phyloP scores from a whole-genome alignment of 2,113 vertebrate species.

The Sinocyclocheilus anophthalmus region DNA sequence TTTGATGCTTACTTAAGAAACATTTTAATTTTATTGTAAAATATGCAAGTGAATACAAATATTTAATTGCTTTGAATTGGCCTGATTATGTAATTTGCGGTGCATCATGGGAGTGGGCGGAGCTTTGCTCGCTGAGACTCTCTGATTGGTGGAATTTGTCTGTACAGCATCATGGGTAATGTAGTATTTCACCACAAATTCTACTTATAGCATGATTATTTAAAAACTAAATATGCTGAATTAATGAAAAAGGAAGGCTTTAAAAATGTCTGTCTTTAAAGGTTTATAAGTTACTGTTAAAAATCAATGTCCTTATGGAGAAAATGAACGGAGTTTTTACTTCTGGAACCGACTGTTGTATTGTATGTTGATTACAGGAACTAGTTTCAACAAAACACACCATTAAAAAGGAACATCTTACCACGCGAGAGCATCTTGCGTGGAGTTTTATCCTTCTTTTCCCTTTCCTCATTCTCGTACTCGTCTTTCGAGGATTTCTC shows the following conservation, averaged over 20 bases:
- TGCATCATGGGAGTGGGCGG: background rate
- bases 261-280: too few relatives aligned
- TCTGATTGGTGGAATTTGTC: background rate
- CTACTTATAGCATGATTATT: too few relatives aligned
- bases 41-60: too few relatives aligned
- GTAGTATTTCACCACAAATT: background rate
- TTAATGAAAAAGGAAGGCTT: too few relatives aligned
- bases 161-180: background rate
- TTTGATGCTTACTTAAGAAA: too few relatives aligned
- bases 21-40: too few relatives aligned
- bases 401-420: conserved; percentile 60
- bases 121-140: background rate
- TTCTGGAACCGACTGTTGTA: background rate
- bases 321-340: background rate
- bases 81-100: too few relatives aligned
- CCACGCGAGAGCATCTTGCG: conserved; percentile 97
- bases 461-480: conserved; percentile 93
- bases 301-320: too few relatives aligned
- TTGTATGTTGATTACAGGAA: background rate
- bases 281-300: too few relatives aligned
- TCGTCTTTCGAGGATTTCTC: conserved; percentile 93
- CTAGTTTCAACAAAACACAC: background rate
- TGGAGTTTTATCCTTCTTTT: conserved; percentile 92
- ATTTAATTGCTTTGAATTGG: too few relatives aligned
- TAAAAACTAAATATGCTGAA: too few relatives aligned